Evolutionary conservation across 2,797 vertebrate genomes (phyloP), one percentile per base, ranked within the genome.

Genomic region (Mormyrus hasselquistii): DNA sequence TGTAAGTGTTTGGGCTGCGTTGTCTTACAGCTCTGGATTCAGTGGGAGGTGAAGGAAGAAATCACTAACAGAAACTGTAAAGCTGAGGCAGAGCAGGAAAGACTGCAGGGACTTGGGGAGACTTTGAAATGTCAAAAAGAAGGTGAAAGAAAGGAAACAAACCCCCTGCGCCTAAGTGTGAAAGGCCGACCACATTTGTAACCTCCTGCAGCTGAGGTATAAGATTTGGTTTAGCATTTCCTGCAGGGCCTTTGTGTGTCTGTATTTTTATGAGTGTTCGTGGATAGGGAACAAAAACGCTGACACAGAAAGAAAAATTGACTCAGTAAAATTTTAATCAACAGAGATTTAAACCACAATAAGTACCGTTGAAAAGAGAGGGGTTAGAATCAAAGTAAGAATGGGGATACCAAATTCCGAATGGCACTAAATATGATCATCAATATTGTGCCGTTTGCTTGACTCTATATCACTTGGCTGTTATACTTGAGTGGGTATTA

Each of bases 1-100:
- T 93, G 94, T 96, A 96, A 97, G 96, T 95, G 95, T 96, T 96
- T 97, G 97, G 95, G 96, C 93, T 93, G 93, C 94, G 96, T 97
- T 97, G 96, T 97, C 94, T 97, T 96, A 95, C 19, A 34, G 94
- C 93, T 95, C 92, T 90, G 93, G 89, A 92, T 93, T 90, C 94
- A 95, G 96, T 94, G 92, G 96, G 96, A 95, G 95, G 93, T 91
- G 73, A 44, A 49, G 88, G 93, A 92, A 94, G 93, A 96, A 96
- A 96, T 94, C 89, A 62, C 89, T 89, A 92, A 93, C 93, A 94
- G 93, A 91, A 94, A 94, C 94, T 94, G 94, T 94, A 93, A 94
- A 94, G 92, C 92, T 92, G 93, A 92, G 89, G 91, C 93, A 92
- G 92, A 92, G 92, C 95, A 95, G 92, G 92, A 91, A 92, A 92